Evolutionary conservation across 1,140 invertebrate species (phyloP).

Genomic region (Proales similis): DNA sequence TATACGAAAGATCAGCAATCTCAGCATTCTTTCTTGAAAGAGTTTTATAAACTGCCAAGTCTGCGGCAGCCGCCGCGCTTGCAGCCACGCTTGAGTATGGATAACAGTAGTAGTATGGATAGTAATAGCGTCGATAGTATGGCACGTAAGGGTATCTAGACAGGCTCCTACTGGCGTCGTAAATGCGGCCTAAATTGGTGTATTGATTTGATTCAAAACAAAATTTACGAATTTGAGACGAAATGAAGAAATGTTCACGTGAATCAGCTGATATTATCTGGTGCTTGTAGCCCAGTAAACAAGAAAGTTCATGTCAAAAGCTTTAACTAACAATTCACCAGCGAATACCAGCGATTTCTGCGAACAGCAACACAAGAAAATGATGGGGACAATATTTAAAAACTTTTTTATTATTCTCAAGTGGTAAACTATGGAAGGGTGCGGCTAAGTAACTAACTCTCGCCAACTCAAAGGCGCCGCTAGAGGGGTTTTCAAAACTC

Average conservation of each 20-base stretch:
- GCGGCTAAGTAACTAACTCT: too few species aligned
- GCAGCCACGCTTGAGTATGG: slow-evolving; percentile 9
- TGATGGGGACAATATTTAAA: too few species aligned
- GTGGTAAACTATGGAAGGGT: too few species aligned
- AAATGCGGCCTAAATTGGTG: slow-evolving; percentile 14
- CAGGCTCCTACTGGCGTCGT: slow-evolving; percentile 4
- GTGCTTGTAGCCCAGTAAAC: slow-evolving; percentile 31
- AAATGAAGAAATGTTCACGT: slow-evolving; percentile 20
- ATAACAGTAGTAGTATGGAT: too few species aligned
- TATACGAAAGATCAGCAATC: slow-evolving; percentile 46
- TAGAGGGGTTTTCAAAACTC: too few species aligned
- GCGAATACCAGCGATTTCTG: slow-evolving; percentile 35
- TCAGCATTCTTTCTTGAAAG: slow-evolving; percentile 39
- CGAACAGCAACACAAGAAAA: too few species aligned
- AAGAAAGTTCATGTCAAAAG: background rate
- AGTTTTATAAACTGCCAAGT: slow-evolving; percentile 8
- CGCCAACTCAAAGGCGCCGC: too few species aligned
- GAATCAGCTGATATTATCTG: slow-evolving; percentile 38
- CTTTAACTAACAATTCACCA: slow-evolving; percentile 37
- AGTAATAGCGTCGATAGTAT: slow-evolving; percentile 28
- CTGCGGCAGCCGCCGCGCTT: slow-evolving; percentile 12
- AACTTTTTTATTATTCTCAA: too few species aligned
- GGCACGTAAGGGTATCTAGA: slow-evolving; percentile 7
- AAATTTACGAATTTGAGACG: background rate
- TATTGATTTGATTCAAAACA: slow-evolving; percentile 4